Evolutionary conservation across 1,140 invertebrate genomes (phyloP).

Genomic region (Oedothorax gibbosus): DNA sequence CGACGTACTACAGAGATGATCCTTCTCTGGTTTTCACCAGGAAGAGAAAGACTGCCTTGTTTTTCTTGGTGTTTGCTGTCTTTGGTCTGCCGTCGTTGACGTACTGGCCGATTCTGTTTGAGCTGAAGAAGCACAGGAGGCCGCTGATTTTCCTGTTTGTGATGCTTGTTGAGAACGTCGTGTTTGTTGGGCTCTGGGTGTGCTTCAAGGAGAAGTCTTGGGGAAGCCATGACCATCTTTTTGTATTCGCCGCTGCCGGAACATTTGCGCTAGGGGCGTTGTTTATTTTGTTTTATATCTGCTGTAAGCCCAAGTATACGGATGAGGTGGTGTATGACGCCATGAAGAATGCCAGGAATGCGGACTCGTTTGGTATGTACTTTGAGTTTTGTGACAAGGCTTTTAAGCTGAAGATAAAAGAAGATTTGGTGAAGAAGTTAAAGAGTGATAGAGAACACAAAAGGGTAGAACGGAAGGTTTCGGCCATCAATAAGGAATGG

Average conservation of each 20-base stretch:
- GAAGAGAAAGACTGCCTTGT: conserved; percentile 14
- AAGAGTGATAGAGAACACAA: conserved; percentile 35
- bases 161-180: conserved; percentile 62
- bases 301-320: conserved; percentile 64
- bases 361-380: conserved; percentile 64
- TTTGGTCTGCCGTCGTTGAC: conserved; percentile 65
- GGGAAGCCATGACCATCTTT: conserved; percentile 7
- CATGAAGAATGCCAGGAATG: conserved; percentile 61
- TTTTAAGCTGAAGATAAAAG: conserved; percentile 62
- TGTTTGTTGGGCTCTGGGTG: conserved; percentile 59
- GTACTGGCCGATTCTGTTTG: conserved; percentile 66
- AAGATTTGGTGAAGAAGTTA: conserved; percentile 36
- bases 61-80: conserved; percentile 62
- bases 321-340: conserved; percentile 64
- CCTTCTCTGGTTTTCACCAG: conserved; percentile 2
- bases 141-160: conserved; percentile 63
- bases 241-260: background rate
- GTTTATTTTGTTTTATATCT: conserved; percentile 63
- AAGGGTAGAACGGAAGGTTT: background rate
- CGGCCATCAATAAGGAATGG: too few species aligned
- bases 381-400: conserved; percentile 65
- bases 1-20: conserved; percentile 38
- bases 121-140: conserved; percentile 63
- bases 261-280: conserved; percentile 54
- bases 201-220: conserved; percentile 32